Percentiles rank a stretch among this genome's conserved stretches.
Evolutionary conservation across 2,888 invertebrate species (phyloP).

Genomic region (Pilophorus perplexus): DNA sequence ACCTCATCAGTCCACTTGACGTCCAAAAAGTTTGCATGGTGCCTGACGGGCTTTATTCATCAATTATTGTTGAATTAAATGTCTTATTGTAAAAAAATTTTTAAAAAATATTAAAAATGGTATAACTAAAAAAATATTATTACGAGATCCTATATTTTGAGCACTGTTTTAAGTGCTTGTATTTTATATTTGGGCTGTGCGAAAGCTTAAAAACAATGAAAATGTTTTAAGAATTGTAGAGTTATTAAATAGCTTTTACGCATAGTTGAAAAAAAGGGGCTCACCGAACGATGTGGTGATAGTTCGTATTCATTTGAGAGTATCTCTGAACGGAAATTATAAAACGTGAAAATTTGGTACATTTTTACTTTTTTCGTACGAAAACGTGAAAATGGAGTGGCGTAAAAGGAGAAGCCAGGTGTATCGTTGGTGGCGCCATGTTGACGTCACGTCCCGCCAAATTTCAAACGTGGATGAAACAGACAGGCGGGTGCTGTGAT

Average conservation of each 20-base stretch:
- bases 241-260: slow-evolving; percentile 48
- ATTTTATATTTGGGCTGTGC: slow-evolving; percentile 62
- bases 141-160: slow-evolving; percentile 53
- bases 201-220: slow-evolving; percentile 52
- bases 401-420: too few relatives aligned
- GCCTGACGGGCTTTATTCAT: slow-evolving; percentile 41
- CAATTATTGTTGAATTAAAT: slow-evolving; percentile 46
- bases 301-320: slow-evolving; percentile 43
- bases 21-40: slow-evolving; percentile 43
- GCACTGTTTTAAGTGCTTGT: slow-evolving; percentile 68
- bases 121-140: slow-evolving; percentile 42
- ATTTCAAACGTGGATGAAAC: slow-evolving; percentile 7
- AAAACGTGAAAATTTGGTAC: too few relatives aligned
- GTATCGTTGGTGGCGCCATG: too few relatives aligned
- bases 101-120: slow-evolving; percentile 47
- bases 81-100: slow-evolving; percentile 48
- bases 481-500: too few relatives aligned
- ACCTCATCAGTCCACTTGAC: slow-evolving; percentile 24
- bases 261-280: slow-evolving; percentile 46
- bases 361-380: slow-evolving; percentile 4
- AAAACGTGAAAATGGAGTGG: neutral
- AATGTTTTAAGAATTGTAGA: slow-evolving; percentile 49
- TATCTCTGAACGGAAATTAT: slow-evolving; percentile 35
- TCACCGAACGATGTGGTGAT: slow-evolving; percentile 40
- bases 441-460: neutral